Conservation (phyloP, 2,888 invertebrate genomes). For the Pecten maximus region DNA sequence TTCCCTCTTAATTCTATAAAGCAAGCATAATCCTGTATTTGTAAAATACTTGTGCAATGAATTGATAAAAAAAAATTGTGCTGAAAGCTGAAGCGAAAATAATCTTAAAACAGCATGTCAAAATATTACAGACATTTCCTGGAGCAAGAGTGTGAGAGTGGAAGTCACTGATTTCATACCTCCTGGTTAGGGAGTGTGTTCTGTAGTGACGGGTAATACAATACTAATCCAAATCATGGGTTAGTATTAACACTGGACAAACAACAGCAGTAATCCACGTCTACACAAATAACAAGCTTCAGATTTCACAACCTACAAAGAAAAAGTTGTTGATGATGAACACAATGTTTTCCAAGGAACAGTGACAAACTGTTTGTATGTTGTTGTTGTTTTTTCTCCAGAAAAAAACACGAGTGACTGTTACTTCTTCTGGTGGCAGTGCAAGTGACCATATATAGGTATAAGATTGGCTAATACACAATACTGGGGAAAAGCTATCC, state of each 20-base stretch:
- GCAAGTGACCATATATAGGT: background rate
- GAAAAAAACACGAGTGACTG: background rate
- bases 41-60: background rate
- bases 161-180: background rate
- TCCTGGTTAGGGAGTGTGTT: background rate
- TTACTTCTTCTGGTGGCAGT: background rate
- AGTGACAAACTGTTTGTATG: background rate
- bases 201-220: background rate
- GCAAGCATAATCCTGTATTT: background rate
- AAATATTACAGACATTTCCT: background rate
- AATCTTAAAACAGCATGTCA: background rate
- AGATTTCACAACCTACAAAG: background rate
- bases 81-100: background rate
- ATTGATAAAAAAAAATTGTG: background rate
- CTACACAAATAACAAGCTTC: background rate
- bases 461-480: background rate
- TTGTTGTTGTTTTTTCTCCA: background rate
- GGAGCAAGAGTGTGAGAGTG: no score
- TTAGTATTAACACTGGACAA: background rate
- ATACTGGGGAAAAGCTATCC: background rate
- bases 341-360: background rate
- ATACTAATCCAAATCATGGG: background rate
- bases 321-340: background rate
- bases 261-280: background rate
- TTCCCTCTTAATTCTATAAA: background rate